Base-by-base conservation (phyloP, 2,888 invertebrate genomes). In the Leptinotarsa peninsularis region DNA sequence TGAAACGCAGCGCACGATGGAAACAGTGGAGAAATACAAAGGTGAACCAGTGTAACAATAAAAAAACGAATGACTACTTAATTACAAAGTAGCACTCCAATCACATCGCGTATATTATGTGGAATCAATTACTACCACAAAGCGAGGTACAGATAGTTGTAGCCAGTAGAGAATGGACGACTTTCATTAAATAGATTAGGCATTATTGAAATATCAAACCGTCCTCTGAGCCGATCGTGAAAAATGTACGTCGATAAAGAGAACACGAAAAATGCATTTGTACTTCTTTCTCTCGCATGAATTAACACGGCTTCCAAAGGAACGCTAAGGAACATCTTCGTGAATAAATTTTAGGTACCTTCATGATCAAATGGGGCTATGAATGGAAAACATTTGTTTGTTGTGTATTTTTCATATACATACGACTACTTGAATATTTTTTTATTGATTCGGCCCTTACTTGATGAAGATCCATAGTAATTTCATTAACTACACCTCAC, bases 221-320 rank as follows among this genome's bases (percentile, higher is more conserved):
- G 76, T 75, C 69, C 58, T 76, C 72, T 72, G 76, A 75, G 73
- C 75, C 76, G 76, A 74, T 77, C 77, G 77, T 71, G 71, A 79
- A 77, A 79, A 74, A 74, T 72, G 73, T 76, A 73, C 74, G 66
- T 76, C 67, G 78, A 78, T 78, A 78, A 78, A 76, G 75, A 72
- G 73, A 78, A 79, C 78, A 82, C 78, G 82, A 83, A 84, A 84
- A 84, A 83, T 84, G 81, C 84, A 83, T 84, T 84, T 83, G 82
- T 84, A 83, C 83, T 84, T 84, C 83, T 83, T 83, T 80, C 82
- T 81, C 78, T 77, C 82, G 84, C 81, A 78, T 82, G 83, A 81
- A 83, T 82, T 84, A 80, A 75, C 72, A 75, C 33, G 43, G n/a
- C 10, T 63, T 10, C 63, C 63, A 43, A 60, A 43, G 63, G 7